Base-by-base conservation (phyloP, 2,797 vertebrate species). In the Dendrocincla fuliginosa region DNA sequence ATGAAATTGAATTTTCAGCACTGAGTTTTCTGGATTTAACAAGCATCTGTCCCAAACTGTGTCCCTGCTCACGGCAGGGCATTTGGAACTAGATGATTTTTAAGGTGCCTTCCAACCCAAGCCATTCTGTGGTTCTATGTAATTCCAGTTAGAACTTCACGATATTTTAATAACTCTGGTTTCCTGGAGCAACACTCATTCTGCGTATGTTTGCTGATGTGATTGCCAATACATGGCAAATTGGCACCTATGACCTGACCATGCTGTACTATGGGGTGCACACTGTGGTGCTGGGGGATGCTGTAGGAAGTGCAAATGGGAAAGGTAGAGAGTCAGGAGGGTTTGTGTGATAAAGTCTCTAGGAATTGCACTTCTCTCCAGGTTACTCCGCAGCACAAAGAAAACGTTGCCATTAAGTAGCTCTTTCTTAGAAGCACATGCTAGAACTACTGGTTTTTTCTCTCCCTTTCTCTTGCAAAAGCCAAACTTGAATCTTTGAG, bases 401-500 rank as follows among this genome's bases (percentile, higher is more conserved):
- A 5, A 46, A 60, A 32, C 39, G 22, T 4, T 33, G 50, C 55
- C 7, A 35, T 37, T 30, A 78, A 75, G 33, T 44, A 84, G 39
- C 33, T 42, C 39, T 24, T 64, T 59, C 75, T 65, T 28, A 87
- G 42, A 59, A 90, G 39, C 12, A 63, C 30, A 8, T 42, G n/a
- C 57, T 87, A 57, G 17, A 90, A 71, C 39, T 27, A 49, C 10
- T 1, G 8, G 67, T 50, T 60, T 52, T 56, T 28, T 8, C 37
- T 71, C n/a, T 89, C 35, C 16, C 25, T 71, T 84, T 82, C 37
- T 55, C 59, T 82, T 57, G 30, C 55, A 67, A 71, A 93, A 46
- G 33, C 22, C 63, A 81, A 55, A 63, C 22, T 78, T 14, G 6
- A 67, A 37, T 79, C 19, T 88, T 88, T 91, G 57, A 91, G 77